Evolutionary conservation across 2,113 vertebrate genomes (phyloP), one percentile per base, ranked within the genome.

Genomic region (Chlamydotis undulata): DNA sequence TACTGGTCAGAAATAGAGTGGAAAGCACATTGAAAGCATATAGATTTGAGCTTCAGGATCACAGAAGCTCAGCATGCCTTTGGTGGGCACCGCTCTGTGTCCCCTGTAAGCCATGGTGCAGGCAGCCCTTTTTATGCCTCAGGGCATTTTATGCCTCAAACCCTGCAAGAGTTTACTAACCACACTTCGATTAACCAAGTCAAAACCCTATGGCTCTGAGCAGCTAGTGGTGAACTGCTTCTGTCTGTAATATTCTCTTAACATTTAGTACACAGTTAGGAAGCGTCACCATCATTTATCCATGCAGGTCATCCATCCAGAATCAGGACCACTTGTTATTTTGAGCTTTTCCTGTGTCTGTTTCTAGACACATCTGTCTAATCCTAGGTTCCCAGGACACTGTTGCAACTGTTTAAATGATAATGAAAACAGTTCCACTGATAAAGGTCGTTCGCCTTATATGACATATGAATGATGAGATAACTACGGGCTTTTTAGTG

Each of bases 51-150:
- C 35, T 77, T 77, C 19, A 12, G 3, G 4, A 10, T 59, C 28
- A 10, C 21, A 61, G 60, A 37, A 35, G 14, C 26, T 89, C 74
- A 50, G 56, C 12, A 5, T 41, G 31, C n/a, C 22, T 35, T 65
- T 3, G 2, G 3, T 31, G 65, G 64, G 9, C 31, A 29, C 28
- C 9, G 4, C 6, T 47, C 1, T 0, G 2, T 45, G 22, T 81
- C 14, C 45, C 10, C 35, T 47, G 4, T 57, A 43, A 52, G 17
- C 43, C 10, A 2, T 8, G 22, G 31, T 45, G 14, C 55, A 17
- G 61, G 14, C 33, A 82, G 15, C 22, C 8, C 43, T 87, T 52
- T 35, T 56, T 52, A 11, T 43, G 29, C 22, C 9, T 76, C 41
- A 43, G 41, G 41, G 41, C 41, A 43, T 52, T 35, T 56, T 52